Evolutionary conservation across 2,888 invertebrate species (phyloP), one percentile per base, ranked within the genome.

Genomic region (Caenorhabditis angaria): DNA sequence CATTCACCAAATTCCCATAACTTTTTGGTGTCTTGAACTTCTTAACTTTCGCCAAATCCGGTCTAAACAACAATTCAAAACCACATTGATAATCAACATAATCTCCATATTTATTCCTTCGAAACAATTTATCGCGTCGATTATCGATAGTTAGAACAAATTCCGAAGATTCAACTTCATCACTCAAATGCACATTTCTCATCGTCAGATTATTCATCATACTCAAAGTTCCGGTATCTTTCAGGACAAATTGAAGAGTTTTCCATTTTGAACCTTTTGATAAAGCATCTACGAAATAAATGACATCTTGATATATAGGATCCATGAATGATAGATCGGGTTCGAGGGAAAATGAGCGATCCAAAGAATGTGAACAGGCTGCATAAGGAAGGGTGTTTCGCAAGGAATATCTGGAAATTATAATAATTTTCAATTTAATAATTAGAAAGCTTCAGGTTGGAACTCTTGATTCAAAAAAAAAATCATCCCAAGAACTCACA

Each of bases 211-310:
- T 81, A 61, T 62, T 83, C 82, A 70, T 80, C 66, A 62, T 74
- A 60, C 58, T 78, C 66, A 56, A 78, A 32, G 35, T 77, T 67
- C 54, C 83, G 75, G 54, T 73, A 27, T 60, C 64, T 41, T 76
- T 79, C 35, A 83, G n/a, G 32, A 73, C 55, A 60, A 84, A 84
- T 61, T 84, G 84, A 18, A 69, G 68, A 18, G 81, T 65, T 35
- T 74, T 77, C 83, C 82, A 83, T 58, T 69, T 67, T 18, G 76
- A 25, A 22, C 82, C 83, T 10, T 61, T 55, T 4, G 83, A 79
- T 1, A 71, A 60, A 0, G 82, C 78, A 68, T 85, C 83, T 20
- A 82, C 65, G 53, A 85, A 82, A 60, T 85, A 85, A 20, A 85
- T 62, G 18, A 85, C 76, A 65, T 85, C 81, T 32, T 56, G 68